Conservation (phyloP, 1,140 invertebrate species). For the Trachymyrmex septentrionalis region DNA sequence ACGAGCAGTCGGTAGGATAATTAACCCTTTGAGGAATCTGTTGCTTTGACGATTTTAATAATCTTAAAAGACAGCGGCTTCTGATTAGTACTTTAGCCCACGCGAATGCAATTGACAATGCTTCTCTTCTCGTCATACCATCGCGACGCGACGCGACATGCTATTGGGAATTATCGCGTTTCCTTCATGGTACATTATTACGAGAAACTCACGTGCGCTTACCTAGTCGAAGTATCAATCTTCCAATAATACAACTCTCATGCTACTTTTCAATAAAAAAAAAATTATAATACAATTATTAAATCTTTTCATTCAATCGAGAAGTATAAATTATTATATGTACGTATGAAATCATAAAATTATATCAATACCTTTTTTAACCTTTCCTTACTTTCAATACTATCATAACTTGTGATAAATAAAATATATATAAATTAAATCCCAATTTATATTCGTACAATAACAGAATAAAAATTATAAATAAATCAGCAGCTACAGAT, state of each 20-base stretch:
- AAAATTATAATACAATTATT: neutral
- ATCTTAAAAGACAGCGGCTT: slow-evolving; percentile 85
- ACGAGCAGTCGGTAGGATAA: slow-evolving; percentile 85
- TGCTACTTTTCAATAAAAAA: neutral
- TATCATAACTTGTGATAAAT: neutral
- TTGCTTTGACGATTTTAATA: slow-evolving; percentile 85
- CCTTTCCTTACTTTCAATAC: neutral
- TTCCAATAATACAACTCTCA: neutral
- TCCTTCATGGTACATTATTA: slow-evolving; percentile 50
- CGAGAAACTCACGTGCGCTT: slow-evolving; percentile 29
- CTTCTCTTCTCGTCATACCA: slow-evolving; percentile 60
- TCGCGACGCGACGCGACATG: slow-evolving; percentile 13
- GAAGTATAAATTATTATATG: neutral
- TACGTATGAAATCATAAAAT: neutral
- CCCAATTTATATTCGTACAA: neutral
- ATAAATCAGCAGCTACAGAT: neutral
- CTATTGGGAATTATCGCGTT: slow-evolving; percentile 64
- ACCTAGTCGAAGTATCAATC: neutral
- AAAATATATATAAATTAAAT: neutral
- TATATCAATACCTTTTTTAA: slow-evolving; percentile 30
- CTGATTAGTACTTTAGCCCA: slow-evolving; percentile 82
- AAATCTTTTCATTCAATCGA: neutral
- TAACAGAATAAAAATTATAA: neutral
- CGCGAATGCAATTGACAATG: slow-evolving; percentile 78
- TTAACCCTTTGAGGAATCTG: slow-evolving; percentile 86